Percentiles rank a stretch among this genome's conserved stretches.
Conservation (phyloP, 2,888 invertebrate genomes). For the Maniola hyperantus region DNA sequence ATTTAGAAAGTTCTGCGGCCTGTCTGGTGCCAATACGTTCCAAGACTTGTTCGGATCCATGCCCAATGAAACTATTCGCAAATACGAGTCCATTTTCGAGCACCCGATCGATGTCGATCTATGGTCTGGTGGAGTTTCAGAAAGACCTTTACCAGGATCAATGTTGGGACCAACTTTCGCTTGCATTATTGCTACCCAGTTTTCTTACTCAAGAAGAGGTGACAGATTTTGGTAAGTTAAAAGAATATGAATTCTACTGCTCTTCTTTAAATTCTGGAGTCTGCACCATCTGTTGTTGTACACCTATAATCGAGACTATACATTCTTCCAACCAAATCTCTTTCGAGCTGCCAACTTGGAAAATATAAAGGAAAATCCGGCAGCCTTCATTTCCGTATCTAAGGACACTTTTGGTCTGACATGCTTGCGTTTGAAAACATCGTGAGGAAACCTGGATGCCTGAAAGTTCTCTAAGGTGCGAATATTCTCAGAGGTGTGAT, state of each 20-base stretch:
- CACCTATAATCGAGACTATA: no score
- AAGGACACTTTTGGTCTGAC: no score
- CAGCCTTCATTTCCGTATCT: no score
- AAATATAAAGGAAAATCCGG: no score
- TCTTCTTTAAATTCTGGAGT: no score
- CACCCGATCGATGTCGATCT: conserved; percentile 96
- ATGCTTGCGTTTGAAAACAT: no score
- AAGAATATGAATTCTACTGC: background rate
- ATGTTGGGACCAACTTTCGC: conserved; percentile 97
- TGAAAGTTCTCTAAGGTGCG: no score
- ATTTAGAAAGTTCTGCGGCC: conserved; percentile 94
- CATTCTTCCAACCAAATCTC: no score
- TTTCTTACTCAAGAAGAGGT: conserved; percentile 93
- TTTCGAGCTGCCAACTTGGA: no score
- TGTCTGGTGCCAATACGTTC: conserved; percentile 89
- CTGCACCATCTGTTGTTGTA: no score
- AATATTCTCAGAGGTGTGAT: no score
- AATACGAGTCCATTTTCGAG: conserved; percentile 93
- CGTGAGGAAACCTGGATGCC: no score
- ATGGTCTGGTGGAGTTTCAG: conserved; percentile 97
- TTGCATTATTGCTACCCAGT: conserved; percentile 96
- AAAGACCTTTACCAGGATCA: conserved; percentile 93
- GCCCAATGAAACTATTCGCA: conserved; percentile 92
- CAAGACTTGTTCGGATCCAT: conserved; percentile 93
- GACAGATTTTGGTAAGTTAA: conserved; percentile 92